A percentile compares a stretch with the other conserved stretches of the same genome.
Evolutionary conservation across 2,888 invertebrate species (phyloP).

Genomic region (Pachliopta kotzebuea): DNA sequence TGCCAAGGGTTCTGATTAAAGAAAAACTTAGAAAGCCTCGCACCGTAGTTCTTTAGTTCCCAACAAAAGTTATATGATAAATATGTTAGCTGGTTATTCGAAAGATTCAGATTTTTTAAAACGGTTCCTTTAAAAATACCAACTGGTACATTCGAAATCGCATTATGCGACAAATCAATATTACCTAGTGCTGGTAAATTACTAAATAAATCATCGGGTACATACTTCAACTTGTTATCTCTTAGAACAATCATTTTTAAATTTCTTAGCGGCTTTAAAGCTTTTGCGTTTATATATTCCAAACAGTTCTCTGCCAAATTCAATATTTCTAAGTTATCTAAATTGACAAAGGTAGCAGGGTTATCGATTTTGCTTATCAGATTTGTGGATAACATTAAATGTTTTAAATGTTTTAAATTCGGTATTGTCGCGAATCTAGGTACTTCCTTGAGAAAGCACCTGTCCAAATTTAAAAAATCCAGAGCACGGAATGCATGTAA

Average conservation of each 20-base stretch:
- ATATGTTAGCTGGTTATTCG: slow-evolving; percentile 59
- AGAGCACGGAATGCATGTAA: slow-evolving; percentile 43
- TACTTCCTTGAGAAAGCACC: slow-evolving; percentile 50
- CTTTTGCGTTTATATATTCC: slow-evolving; percentile 46
- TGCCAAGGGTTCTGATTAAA: slow-evolving; percentile 72
- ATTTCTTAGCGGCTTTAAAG: slow-evolving; percentile 51
- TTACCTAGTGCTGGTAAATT: slow-evolving; percentile 48
- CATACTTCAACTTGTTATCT: slow-evolving; percentile 49
- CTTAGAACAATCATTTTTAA: slow-evolving; percentile 52
- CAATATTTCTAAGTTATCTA: slow-evolving; percentile 52
- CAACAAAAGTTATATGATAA: slow-evolving; percentile 61
- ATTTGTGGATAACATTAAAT: slow-evolving; percentile 53
- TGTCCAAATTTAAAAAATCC: slow-evolving; percentile 48
- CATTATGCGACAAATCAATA: slow-evolving; percentile 58
- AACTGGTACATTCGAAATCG: slow-evolving; percentile 51
- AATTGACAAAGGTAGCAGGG: slow-evolving; percentile 41
- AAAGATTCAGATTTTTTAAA: slow-evolving; percentile 57
- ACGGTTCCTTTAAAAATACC: slow-evolving; percentile 54
- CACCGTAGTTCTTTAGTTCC: slow-evolving; percentile 57
- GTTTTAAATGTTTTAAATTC: slow-evolving; percentile 54
- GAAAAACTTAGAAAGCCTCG: slow-evolving; percentile 51
- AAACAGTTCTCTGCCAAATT: slow-evolving; percentile 56
- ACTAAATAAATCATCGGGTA: slow-evolving; percentile 53
- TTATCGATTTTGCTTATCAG: slow-evolving; percentile 46
- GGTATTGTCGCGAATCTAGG: slow-evolving; percentile 49